A percentile compares a stretch with the other conserved stretches of the same genome.
These are phyloP conservation scores for Macrochelys suwanniensis DNA, from an alignment of 2,797 vertebrate species.

Conservation along the genomic window DNA sequence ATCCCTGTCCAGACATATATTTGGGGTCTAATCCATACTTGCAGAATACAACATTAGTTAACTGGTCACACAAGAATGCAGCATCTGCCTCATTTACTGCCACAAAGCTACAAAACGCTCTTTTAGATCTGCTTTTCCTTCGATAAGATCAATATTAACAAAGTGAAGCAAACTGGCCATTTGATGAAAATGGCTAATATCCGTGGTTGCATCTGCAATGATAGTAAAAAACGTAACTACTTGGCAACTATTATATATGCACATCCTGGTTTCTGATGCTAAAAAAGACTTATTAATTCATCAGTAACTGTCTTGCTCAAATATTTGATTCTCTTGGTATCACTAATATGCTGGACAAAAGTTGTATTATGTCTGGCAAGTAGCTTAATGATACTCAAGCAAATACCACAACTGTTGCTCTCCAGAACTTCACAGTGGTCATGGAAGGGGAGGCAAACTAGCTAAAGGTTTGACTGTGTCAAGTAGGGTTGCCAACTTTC, in stretches of 20 bases:
- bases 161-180: not conserved
- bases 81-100: not conserved
- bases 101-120: not conserved
- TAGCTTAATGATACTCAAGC: not conserved
- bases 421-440: not conserved
- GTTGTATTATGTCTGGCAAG: not conserved
- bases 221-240: not conserved
- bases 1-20: not conserved
- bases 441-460: not conserved
- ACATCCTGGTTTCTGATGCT: not conserved
- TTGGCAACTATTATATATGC: not conserved
- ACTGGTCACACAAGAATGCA: not conserved
- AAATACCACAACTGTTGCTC: not conserved
- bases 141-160: not conserved
- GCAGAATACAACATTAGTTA: not conserved
- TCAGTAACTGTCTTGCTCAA: not conserved
- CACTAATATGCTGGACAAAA: not conserved
- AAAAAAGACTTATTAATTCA: not conserved
- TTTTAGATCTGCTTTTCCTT: not conserved
- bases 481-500: too few species aligned
- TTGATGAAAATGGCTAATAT: not conserved
- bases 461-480: not conserved
- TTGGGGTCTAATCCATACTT: not conserved
- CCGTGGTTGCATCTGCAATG: not conserved
- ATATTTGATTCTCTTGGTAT: not conserved